Evolutionary conservation across 1,140 invertebrate genomes (phyloP), one percentile per base, ranked within the genome.

Genomic region (Cyclina sinensis): DNA sequence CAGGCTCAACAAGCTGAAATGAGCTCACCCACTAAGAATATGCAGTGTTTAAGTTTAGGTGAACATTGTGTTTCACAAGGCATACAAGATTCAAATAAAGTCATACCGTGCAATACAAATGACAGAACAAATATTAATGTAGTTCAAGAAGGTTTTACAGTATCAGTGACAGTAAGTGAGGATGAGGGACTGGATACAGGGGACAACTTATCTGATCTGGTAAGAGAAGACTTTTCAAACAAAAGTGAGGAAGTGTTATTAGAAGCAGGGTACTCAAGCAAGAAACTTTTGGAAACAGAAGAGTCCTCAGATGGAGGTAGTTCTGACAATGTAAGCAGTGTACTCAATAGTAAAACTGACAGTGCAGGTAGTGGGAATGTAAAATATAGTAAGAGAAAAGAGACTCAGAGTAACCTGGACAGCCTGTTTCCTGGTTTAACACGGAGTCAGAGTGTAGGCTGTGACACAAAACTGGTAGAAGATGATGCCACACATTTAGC

Each of bases 381-480:
- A 27, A 57, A 68, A 83, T 5, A 16, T 9, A 27, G 35, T n/a
- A 83, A 78, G 39, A 30, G 32, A 74, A 81, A 54, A 54, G 70
- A 65, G 27, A 14, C 39, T 4, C 51, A 46, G 35, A 59, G 78
- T 57, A 57, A 79, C 30, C 46, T 73, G 32, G 3, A 68, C 16
- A 86, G 43, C 32, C n/a, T 70, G 48, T 74, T 73, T 82, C 48
- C 54, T 18, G 54, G 27, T 43, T 70, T 79, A 86, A 32, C 62
- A 24, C 74, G 82, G 70, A 83, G 82, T 46, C 79, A 59, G 68
- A 79, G 80, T 46, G 70, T 46, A 59, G 59, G 84, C n/a, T 30
- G 87, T 83, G 80, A 81, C 57, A 85, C 57, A 62, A 86, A 86
- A 9, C 11, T 76, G 16, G 68, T 73, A 4, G 39, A 46, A 5